A percentile compares a stretch with the other conserved stretches of the same genome.
Conservation (phyloP, 2,888 invertebrate genomes). For the Alviniconcha strummeri region DNA sequence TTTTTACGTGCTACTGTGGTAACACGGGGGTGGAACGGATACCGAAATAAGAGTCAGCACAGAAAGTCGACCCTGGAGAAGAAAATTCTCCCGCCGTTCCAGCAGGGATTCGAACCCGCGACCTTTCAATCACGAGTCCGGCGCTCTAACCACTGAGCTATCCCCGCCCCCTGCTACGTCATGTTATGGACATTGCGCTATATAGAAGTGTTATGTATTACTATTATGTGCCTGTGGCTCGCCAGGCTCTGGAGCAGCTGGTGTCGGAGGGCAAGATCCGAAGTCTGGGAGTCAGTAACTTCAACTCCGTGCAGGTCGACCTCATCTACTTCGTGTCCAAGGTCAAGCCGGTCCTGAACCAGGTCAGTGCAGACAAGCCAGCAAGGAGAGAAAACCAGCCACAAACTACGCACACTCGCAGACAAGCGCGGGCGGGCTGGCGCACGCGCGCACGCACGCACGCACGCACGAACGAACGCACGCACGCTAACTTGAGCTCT, state of each 20-base stretch:
- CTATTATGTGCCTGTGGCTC: not conserved
- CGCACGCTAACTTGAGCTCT: not conserved
- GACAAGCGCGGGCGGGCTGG: not conserved
- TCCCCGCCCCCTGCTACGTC: not conserved
- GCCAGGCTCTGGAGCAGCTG: constrained; percentile 26
- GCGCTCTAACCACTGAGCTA: no score
- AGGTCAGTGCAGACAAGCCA: constrained; percentile 9
- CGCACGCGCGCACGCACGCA: not conserved
- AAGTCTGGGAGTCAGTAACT: constrained; percentile 33
- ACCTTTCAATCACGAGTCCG: no score
- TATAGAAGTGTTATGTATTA: no score
- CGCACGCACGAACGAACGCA: not conserved
- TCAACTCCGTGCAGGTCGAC: constrained; percentile 34
- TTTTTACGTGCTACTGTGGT: no score
- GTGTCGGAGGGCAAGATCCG: constrained; percentile 27
- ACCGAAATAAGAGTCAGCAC: no score
- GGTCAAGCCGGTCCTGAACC: constrained; percentile 27
- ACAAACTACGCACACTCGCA: no score
- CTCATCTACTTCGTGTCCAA: constrained; percentile 23
- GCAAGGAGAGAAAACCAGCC: no score
- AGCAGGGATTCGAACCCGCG: no score
- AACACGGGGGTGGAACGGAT: no score
- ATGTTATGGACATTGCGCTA: not conserved
- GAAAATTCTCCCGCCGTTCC: no score
- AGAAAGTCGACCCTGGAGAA: no score